Percentiles rank a stretch among this genome's conserved stretches.
phyloP scores from a whole-genome alignment of 2,888 invertebrate genomes.

The Lacanobia wlatinum region DNA sequence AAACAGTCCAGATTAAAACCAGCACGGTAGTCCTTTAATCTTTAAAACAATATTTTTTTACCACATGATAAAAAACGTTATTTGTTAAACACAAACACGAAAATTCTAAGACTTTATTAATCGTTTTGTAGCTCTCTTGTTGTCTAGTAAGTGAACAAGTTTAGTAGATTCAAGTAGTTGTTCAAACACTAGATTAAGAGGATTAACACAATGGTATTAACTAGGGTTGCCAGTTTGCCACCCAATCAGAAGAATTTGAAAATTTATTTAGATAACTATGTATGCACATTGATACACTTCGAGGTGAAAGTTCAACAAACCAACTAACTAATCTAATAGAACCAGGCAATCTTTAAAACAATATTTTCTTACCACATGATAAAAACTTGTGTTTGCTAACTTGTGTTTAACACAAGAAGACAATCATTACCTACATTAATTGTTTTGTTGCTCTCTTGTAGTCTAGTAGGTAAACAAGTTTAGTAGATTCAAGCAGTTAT shows the following conservation, averaged over 20 bases:
- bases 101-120: background rate
- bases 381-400: no score
- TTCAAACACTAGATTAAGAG: background rate
- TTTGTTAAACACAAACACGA: constrained; percentile 7
- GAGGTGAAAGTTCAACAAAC: no score
- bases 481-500: background rate
- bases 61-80: background rate
- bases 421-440: no score
- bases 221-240: no score
- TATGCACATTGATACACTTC: no score
- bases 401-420: no score
- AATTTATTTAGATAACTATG: no score
- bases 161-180: background rate
- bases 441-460: no score
- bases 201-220: background rate
- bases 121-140: background rate
- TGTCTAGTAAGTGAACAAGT: background rate
- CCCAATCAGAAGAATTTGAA: no score
- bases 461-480: background rate
- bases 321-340: no score
- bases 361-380: no score
- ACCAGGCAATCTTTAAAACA: no score
- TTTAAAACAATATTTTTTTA: background rate
- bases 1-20: background rate
- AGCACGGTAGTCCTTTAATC: background rate